These are phyloP conservation scores for Peromyscus leucopus DNA, from an alignment of 2,113 vertebrate genomes.

Conservation along the genomic window DNA sequence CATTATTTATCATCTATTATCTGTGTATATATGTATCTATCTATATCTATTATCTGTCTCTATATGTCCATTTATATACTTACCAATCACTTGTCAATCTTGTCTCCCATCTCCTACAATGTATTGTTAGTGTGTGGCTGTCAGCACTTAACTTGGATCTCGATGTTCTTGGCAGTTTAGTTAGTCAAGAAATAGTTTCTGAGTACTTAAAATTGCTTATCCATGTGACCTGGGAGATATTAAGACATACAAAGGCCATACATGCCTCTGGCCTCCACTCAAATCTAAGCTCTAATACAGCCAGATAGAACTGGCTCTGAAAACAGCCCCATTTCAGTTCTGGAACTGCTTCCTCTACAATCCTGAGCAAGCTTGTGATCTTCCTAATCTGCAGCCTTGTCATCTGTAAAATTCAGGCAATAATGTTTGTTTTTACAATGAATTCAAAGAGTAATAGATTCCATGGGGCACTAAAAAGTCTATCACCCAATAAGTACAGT, in stretches of 20 bases:
- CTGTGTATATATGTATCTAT: neutral
- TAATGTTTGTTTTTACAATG: neutral
- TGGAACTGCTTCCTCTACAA: neutral
- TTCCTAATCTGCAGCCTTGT: neutral
- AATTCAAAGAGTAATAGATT: neutral
- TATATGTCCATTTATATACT: neutral
- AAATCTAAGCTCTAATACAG: neutral
- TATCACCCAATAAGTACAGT: neutral
- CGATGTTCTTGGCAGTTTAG: neutral
- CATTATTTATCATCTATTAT: neutral
- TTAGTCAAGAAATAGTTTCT: neutral
- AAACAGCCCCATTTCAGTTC: slow-evolving; percentile 28
- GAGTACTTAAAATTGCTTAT: neutral
- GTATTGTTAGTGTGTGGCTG: too few species aligned
- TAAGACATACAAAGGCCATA: neutral
- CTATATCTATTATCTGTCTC: neutral
- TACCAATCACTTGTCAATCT: neutral
- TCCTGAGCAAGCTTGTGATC: neutral
- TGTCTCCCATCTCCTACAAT: neutral
- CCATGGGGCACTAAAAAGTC: neutral
- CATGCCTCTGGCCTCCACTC: neutral
- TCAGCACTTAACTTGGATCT: neutral
- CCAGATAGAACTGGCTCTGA: neutral
- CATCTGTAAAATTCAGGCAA: neutral
- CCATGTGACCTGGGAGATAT: neutral